phyloP scores from a whole-genome alignment of 2,113 vertebrate genomes.

The Nansenia antarctica region DNA sequence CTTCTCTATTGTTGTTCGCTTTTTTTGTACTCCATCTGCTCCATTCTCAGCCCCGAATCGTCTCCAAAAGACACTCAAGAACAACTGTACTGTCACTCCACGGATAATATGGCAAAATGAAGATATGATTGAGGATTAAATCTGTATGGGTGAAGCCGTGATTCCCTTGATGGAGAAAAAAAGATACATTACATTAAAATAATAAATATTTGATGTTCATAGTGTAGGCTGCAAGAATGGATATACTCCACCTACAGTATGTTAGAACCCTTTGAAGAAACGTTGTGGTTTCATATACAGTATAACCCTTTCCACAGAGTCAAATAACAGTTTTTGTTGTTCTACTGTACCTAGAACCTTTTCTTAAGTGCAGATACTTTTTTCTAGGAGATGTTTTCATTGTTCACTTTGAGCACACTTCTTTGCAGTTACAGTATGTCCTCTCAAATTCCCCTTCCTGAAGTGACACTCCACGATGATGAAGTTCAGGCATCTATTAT shows the following conservation, averaged over 20 bases:
- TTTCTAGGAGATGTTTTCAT: not conserved
- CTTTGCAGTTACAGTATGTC: not conserved
- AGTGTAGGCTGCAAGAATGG: not conserved
- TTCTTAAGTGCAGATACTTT: no score
- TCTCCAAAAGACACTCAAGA: conserved; percentile 10
- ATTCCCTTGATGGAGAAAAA: not conserved
- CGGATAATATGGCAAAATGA: not conserved
- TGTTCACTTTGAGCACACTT: not conserved
- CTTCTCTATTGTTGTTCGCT: conserved; percentile 20
- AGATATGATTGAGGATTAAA: not conserved
- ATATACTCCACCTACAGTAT: no score
- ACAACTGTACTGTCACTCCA: conserved; percentile 19
- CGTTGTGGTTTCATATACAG: no score
- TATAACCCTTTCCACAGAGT: no score
- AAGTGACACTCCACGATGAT: not conserved
- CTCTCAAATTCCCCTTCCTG: no score
- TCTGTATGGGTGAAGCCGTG: no score
- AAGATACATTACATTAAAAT: not conserved
- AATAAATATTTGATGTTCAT: no score
- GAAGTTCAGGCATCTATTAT: not conserved
- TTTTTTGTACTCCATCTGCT: not conserved
- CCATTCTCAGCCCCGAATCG: not conserved
- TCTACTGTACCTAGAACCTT: no score
- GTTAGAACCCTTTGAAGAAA: no score
- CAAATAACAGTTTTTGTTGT: no score